Evolutionary conservation across 2,113 vertebrate species (phyloP).

Genomic region (Erythrolamprus reginae): DNA sequence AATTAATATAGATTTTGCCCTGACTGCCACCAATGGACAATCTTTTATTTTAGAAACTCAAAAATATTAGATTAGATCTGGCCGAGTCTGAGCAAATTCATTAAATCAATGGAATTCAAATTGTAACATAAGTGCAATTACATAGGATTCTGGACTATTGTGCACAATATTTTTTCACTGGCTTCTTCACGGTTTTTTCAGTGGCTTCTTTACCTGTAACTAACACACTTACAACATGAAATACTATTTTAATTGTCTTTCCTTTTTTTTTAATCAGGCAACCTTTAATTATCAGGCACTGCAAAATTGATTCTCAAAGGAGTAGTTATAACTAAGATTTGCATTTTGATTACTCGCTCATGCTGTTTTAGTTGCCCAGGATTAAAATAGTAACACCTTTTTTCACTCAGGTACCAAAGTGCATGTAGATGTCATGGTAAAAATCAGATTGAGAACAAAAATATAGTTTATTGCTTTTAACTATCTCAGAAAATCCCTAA

Average conservation of each 20-base stretch:
- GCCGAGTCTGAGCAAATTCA: not conserved
- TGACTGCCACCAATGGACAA: not conserved
- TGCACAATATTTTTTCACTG: not conserved
- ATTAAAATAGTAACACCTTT: not conserved
- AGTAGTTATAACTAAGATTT: not conserved
- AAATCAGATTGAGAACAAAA: not conserved
- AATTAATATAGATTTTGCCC: not conserved
- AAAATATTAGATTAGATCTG: not conserved
- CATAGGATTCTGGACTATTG: not conserved
- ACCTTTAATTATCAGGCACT: not conserved
- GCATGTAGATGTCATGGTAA: rapidly evolving
- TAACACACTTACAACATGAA: not conserved
- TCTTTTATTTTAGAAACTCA: not conserved
- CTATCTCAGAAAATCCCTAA: not conserved
- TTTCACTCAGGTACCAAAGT: not conserved
- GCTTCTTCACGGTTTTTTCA: not conserved
- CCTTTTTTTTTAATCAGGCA: not conserved
- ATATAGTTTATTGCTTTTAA: rapidly evolving
- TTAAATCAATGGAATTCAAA: not conserved
- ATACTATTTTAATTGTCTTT: not conserved
- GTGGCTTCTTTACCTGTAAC: not conserved
- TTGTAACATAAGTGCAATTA: not conserved
- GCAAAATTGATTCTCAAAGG: rapidly evolving
- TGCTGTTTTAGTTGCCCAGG: not conserved
- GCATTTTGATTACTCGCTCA: constrained; percentile 3